phyloP scores from a whole-genome alignment of 2,113 vertebrate species.

The Ardeotis arabs region DNA sequence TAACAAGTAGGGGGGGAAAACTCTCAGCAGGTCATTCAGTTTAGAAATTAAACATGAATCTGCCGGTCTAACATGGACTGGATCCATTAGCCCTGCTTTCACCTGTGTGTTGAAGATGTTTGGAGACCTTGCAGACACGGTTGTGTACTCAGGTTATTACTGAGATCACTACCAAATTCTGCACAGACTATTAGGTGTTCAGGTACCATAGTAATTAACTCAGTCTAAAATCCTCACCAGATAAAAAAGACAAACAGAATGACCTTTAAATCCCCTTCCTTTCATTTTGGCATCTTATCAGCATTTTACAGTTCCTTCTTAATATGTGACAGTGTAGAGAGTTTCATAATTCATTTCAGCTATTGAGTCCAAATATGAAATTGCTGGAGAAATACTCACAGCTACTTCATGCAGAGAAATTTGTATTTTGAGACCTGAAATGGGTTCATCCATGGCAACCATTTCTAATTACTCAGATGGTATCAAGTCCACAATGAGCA shows the following conservation, averaged over 20 bases:
- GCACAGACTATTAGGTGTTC: not conserved
- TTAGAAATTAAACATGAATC: not conserved
- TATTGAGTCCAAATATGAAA: slow-evolving; percentile 8
- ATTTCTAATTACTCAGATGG: not conserved
- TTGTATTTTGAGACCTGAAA: not conserved
- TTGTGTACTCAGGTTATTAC: not conserved
- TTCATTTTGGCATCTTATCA: slow-evolving; percentile 15
- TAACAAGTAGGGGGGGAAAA: not conserved
- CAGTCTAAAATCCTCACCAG: slow-evolving; percentile 9
- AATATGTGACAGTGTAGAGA: not conserved
- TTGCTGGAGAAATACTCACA: not conserved
- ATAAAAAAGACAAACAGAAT: not conserved
- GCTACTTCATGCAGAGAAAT: not conserved
- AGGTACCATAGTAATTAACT: not conserved
- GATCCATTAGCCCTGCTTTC: not conserved
- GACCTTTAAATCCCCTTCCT: slow-evolving; percentile 22
- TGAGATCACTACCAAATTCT: not conserved
- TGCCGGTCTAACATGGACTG: not conserved
- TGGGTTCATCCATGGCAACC: not conserved
- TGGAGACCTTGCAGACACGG: not conserved
- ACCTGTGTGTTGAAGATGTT: not conserved
- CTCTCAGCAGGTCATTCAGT: not conserved
- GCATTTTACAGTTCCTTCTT: slow-evolving; percentile 8
- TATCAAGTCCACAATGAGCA: not conserved
- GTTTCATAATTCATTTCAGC: not conserved